Conservation (phyloP, 2,113 vertebrate genomes). For the Coptodon rendalli region DNA sequence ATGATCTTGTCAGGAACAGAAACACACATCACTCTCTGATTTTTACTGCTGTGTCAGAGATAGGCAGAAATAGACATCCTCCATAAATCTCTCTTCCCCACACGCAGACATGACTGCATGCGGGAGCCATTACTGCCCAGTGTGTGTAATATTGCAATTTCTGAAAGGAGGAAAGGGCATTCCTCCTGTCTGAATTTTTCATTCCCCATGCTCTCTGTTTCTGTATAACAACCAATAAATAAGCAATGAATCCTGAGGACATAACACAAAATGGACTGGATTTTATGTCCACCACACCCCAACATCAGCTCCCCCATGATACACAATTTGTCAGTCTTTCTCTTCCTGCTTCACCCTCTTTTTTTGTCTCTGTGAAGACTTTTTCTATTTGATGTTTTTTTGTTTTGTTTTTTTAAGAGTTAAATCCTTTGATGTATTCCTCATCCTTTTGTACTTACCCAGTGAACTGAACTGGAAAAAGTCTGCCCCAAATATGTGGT, state of each 20-base stretch:
- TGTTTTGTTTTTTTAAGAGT: background rate
- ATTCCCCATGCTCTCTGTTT: constrained; percentile 53
- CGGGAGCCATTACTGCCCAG: constrained; percentile 41
- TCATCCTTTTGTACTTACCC: constrained; percentile 8
- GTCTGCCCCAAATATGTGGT: background rate
- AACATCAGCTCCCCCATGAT: background rate
- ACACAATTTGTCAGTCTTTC: constrained; percentile 1
- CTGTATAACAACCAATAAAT: constrained; percentile 62
- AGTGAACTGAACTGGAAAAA: constrained; percentile 10
- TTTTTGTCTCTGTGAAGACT: background rate
- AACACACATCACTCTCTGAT: background rate
- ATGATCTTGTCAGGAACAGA: background rate
- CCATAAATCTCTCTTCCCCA: constrained; percentile 21
- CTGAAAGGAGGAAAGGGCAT: constrained; percentile 49
- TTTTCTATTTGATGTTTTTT: background rate
- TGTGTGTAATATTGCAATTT: constrained; percentile 50
- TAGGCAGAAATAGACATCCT: background rate
- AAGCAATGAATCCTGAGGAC: constrained; percentile 60
- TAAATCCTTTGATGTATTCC: background rate
- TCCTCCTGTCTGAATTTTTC: constrained; percentile 64
- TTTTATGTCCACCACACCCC: constrained; percentile 25
- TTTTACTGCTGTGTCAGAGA: constrained; percentile 3
- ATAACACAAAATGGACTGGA: constrained; percentile 42
- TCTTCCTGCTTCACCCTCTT: background rate
- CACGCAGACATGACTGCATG: background rate